These are phyloP conservation scores for Xenopus laevis DNA, from an alignment of 2,113 vertebrate species.

Conservation along the genomic window DNA sequence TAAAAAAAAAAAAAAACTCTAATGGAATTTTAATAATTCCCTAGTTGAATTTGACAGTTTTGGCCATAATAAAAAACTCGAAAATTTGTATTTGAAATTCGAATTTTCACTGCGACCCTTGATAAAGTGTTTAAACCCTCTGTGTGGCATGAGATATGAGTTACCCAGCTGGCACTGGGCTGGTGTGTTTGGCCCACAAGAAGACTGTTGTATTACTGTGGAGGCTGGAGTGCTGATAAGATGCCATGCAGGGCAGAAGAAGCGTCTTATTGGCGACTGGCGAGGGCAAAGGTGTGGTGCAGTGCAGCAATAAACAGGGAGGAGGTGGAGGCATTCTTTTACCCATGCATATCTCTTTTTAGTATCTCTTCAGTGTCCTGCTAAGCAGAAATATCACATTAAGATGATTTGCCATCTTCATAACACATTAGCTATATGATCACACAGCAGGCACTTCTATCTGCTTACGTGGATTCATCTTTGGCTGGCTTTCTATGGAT, in stretches of 20 bases:
- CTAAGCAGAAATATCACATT: background rate
- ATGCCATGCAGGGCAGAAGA: conserved; percentile 20
- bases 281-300: conserved; percentile 41
- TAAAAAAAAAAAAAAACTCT: no score
- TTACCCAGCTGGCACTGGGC: no score
- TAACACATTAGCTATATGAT: background rate
- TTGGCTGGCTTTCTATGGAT: background rate
- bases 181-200: no score
- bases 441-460: no score
- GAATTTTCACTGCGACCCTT: no score
- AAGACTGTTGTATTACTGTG: background rate
- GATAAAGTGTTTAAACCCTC: no score
- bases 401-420: background rate
- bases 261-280: background rate
- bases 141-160: no score
- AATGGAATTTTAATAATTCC: no score
- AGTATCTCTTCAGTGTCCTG: background rate
- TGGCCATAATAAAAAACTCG: no score
- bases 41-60: no score
- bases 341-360: background rate
- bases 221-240: background rate
- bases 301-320: conserved; percentile 36
- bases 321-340: conserved; percentile 7
- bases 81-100: no score
- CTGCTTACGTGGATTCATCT: background rate